phyloP scores from a whole-genome alignment of 2,797 vertebrate species.

The Pangasius djambal region DNA sequence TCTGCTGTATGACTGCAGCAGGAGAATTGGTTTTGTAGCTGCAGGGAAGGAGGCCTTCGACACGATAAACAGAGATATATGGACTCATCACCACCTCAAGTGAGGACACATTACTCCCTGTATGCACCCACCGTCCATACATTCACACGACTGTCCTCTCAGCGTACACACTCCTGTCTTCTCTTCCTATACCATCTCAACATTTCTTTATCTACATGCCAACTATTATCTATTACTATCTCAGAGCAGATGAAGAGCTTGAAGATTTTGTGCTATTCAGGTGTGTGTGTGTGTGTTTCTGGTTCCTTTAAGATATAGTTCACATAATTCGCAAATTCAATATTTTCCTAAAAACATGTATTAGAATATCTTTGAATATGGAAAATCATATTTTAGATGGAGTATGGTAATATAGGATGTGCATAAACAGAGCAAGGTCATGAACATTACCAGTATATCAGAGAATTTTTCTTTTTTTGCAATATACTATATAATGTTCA shows the following conservation, averaged over 20 bases:
- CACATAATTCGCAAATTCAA: background rate
- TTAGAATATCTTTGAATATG: background rate
- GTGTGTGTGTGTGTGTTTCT: background rate
- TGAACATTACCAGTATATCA: background rate
- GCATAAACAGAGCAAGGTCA: background rate
- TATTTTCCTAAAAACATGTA: background rate
- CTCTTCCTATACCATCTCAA: background rate
- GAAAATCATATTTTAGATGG: background rate
- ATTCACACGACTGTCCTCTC: background rate
- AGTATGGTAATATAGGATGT: background rate
- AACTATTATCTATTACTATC: background rate
- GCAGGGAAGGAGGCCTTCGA: slow-evolving; percentile 36
- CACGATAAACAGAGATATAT: slow-evolving; percentile 56
- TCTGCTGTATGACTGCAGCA: slow-evolving; percentile 46
- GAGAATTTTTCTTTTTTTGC: background rate
- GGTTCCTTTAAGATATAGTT: background rate
- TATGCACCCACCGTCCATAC: background rate
- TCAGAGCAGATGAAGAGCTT: background rate
- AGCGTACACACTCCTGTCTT: background rate
- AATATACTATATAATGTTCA: background rate
- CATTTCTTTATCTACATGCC: slow-evolving; percentile 11
- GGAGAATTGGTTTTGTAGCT: slow-evolving; percentile 48
- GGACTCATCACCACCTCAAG: slow-evolving; percentile 34
- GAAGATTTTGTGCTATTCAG: background rate
- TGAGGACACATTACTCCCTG: slow-evolving; percentile 13